phyloP scores from a whole-genome alignment of 30 jellyfish, hydroid and myxozoan species.

The Aurelia sp. region DNA sequence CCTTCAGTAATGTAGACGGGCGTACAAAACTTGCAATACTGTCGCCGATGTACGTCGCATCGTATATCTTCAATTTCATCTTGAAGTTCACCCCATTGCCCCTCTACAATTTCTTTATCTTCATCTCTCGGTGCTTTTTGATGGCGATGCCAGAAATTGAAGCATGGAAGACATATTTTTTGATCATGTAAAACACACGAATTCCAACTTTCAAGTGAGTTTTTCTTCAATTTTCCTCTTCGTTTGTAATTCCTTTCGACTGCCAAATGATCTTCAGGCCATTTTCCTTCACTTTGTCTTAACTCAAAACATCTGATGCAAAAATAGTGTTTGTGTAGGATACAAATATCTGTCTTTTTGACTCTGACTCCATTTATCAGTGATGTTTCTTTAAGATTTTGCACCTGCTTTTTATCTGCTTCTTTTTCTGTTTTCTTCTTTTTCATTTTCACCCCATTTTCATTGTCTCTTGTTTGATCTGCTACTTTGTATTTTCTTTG shows the following conservation, averaged over 20 bases:
- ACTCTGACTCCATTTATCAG: neutral
- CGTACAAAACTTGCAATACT: constrained; percentile 6
- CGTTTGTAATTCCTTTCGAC: constrained; percentile 4
- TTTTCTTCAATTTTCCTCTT: neutral
- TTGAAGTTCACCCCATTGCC: neutral
- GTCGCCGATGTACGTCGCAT: constrained; percentile 12
- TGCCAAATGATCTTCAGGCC: constrained; percentile 28
- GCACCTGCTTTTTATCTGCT: too few relatives aligned
- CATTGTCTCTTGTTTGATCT: too few relatives aligned
- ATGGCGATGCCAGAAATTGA: constrained; percentile 29
- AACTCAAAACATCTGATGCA: constrained; percentile 38
- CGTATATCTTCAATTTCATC: neutral
- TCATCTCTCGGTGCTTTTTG: constrained; percentile 11
- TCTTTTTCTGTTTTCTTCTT: too few relatives aligned
- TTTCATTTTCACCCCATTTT: too few relatives aligned
- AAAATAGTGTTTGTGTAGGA: constrained; percentile 5
- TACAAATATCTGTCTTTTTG: constrained; percentile 2
- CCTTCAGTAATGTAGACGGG: constrained; percentile 28
- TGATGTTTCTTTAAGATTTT: too few relatives aligned
- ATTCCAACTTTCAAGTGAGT: constrained; percentile 1
- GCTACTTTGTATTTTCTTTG: too few relatives aligned
- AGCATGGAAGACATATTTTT: constrained; percentile 22
- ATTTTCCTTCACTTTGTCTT: constrained; percentile 6
- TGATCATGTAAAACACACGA: constrained; percentile 16
- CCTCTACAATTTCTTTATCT: constrained; percentile 13